Evolutionary conservation across 2,113 vertebrate genomes (phyloP), one percentile per base, ranked within the genome.

Genomic region (Argyrosomus japonicus): DNA sequence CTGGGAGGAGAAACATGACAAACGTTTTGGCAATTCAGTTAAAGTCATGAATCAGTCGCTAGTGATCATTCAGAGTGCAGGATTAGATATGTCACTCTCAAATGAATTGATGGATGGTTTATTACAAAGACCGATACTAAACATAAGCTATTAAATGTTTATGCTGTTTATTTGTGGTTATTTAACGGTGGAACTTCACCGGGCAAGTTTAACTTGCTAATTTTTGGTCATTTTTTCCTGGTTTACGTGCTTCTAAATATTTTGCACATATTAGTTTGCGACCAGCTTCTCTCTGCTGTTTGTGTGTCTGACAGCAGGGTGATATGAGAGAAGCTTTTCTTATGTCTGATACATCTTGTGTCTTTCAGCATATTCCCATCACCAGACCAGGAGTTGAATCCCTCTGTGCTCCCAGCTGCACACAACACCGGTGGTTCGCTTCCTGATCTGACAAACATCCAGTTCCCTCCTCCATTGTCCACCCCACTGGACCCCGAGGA

Each of bases 361-460:
- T 79, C 5, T 84, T 54, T 0, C 43, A 99, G 98, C 95, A 99
- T 99, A 84, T 99, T 97, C 77, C 98, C 98, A 0, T 99, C 98
- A 1, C 95, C 97, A 6, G 98, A 99, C 93, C 97, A 98, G 96
- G 98, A 99, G 83, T 94, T 94, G 91, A 96, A 95, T 83, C 91
- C 96, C 1, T 92, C 96, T 0, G 89, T 98, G 93, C 96, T 98
- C 65, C 98, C 98, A 0, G 97, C 94, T 14, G 78, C 97, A 51
- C 97, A 99, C 93, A 99, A 96, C 96, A 98, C 97, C 0, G 98
- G 98, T 0, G 98, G 98, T 47, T 99, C 98, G 4, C 95, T 99
- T 91, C 98, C 98, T 0, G 98, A 99, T 94, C 96, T 99, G 81
- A 98, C 96, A 78, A 99, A 97, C 95, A 99, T 99, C 93, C 98